Conservation (phyloP, 2,113 vertebrate genomes). For the Ictalurus punctatus region DNA sequence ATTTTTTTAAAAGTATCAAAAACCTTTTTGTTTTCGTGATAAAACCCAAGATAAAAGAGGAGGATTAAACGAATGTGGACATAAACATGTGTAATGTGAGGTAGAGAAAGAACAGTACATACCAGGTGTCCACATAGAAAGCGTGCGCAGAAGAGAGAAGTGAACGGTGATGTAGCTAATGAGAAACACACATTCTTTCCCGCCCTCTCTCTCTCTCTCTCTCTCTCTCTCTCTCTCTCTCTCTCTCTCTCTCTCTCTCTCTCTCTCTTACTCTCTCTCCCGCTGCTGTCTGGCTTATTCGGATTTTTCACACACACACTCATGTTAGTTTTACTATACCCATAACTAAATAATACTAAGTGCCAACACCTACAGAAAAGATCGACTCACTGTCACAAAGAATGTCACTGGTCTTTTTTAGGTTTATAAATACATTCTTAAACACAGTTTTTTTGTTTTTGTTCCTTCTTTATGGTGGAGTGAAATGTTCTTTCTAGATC, state of each 20-base stretch:
- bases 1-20: background rate
- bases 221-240: slow-evolving; percentile 6
- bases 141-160: background rate
- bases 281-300: slow-evolving; percentile 2
- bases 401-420: background rate
- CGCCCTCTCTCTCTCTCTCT: background rate
- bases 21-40: background rate
- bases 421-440: background rate
- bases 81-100: background rate
- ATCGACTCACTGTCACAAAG: background rate
- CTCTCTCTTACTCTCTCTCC: background rate
- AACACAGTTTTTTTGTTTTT: background rate
- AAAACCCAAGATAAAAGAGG: background rate
- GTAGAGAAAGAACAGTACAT: slow-evolving; percentile 12
- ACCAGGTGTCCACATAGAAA: slow-evolving; percentile 42
- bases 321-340: background rate
- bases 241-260: background rate
- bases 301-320: slow-evolving; percentile 4
- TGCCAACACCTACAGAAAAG: background rate
- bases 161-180: slow-evolving; percentile 40
- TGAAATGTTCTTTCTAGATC: no score
- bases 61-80: background rate
- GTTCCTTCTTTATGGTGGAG: background rate
- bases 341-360: background rate
- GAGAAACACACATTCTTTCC: slow-evolving; percentile 31